These are phyloP conservation scores for Bufotes viridis DNA, from an alignment of 2,797 vertebrate genomes.

Conservation along the genomic window DNA sequence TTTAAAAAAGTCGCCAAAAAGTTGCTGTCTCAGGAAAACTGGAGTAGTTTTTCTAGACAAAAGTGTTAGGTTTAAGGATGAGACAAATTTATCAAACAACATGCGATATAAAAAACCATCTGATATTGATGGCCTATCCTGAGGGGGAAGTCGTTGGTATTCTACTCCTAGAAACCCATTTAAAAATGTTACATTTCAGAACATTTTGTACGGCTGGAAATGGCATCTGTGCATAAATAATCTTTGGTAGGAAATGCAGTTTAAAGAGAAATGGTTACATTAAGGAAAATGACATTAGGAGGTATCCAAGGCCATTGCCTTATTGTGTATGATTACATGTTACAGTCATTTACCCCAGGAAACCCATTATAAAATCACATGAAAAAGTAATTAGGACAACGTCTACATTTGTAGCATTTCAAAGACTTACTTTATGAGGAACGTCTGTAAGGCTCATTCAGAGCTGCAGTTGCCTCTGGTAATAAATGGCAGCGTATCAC, in stretches of 20 bases:
- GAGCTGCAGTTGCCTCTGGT: background rate
- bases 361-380: background rate
- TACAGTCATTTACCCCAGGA: background rate
- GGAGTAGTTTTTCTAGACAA: no score
- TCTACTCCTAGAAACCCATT: no score
- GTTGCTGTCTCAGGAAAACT: no score
- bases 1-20: no score
- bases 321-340: background rate
- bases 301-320: background rate
- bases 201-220: background rate
- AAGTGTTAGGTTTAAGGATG: no score
- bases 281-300: background rate
- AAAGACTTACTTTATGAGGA: background rate
- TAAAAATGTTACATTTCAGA: background rate
- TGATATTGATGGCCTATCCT: no score
- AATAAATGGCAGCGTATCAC: background rate
- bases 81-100: no score
- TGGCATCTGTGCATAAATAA: background rate
- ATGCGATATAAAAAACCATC: no score
- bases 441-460: background rate
- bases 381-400: background rate
- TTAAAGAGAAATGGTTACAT: background rate
- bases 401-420: background rate
- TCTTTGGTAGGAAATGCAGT: background rate
- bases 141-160: no score